phyloP scores from a whole-genome alignment of 2,888 invertebrate species.

The Eledone cirrhosa region DNA sequence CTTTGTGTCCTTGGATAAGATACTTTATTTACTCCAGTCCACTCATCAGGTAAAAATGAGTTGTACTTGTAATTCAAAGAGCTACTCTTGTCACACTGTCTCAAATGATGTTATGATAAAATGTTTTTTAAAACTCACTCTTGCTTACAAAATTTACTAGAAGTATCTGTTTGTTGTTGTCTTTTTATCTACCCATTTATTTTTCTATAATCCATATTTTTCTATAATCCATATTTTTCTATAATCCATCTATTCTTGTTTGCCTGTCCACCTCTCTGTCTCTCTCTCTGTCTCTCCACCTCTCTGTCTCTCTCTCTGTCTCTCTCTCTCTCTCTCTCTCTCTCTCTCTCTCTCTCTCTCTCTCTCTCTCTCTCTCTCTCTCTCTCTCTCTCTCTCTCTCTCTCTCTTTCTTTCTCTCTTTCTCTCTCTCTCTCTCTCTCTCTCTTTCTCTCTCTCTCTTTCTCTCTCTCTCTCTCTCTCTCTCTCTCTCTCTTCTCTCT shows the following conservation, averaged over 20 bases:
- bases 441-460: slow-evolving; percentile 14
- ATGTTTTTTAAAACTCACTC: too few relatives aligned
- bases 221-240: neutral
- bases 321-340: neutral
- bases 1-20: too few relatives aligned
- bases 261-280: neutral
- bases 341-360: slow-evolving; percentile 22
- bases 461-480: neutral
- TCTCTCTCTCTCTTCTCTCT: neutral
- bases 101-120: too few relatives aligned
- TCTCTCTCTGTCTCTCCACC: neutral
- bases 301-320: neutral
- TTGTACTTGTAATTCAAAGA: too few relatives aligned
- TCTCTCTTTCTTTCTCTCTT: slow-evolving; percentile 19
- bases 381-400: slow-evolving; percentile 20
- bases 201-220: neutral
- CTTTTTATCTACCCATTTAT: too few relatives aligned
- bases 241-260: neutral
- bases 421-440: neutral
- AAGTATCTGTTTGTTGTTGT: too few relatives aligned
- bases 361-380: slow-evolving; percentile 30
- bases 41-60: too few relatives aligned
- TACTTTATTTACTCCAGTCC: too few relatives aligned
- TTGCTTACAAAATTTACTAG: too few relatives aligned
- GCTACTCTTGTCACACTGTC: too few relatives aligned